These are phyloP conservation scores for Trematomus bernacchii DNA, from an alignment of 2,797 vertebrate species.

Conservation along the genomic window DNA sequence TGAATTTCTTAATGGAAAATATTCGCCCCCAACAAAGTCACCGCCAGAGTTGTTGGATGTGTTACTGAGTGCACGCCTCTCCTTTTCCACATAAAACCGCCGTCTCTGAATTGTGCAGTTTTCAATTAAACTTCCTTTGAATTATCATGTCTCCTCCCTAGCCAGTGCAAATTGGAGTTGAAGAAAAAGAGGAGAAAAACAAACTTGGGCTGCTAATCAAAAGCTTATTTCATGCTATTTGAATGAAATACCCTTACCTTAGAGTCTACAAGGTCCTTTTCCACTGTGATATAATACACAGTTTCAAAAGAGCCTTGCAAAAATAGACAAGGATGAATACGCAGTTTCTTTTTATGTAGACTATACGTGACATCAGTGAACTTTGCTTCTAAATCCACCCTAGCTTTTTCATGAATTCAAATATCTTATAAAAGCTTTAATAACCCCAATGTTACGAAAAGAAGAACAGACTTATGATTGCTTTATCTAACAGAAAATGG, in stretches of 20 bases:
- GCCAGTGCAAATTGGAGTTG: conserved; percentile 22
- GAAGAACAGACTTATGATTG: background rate
- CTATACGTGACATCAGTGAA: background rate
- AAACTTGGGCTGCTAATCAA: conserved; percentile 56
- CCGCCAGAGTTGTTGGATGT: conserved; percentile 73
- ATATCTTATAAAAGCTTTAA: conserved; percentile 1
- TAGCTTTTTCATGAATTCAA: conserved; percentile 10
- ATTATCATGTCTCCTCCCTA: conserved; percentile 41
- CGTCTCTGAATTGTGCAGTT: conserved; percentile 64
- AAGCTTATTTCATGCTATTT: conserved; percentile 58
- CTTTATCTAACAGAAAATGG: background rate
- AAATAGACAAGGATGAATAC: conserved; percentile 24
- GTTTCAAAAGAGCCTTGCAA: conserved; percentile 27
- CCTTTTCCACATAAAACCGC: conserved; percentile 84
- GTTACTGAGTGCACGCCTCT: conserved; percentile 66
- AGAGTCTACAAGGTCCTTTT: conserved; percentile 42
- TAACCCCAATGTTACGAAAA: background rate
- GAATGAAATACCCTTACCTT: conserved; percentile 58
- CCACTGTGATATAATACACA: conserved; percentile 26
- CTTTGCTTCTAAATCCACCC: conserved; percentile 16
- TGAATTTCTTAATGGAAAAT: conserved; percentile 85
- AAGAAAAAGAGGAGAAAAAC: conserved; percentile 2
- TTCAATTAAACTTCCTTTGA: conserved; percentile 59
- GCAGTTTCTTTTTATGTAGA: conserved; percentile 2
- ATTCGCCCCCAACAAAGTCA: conserved; percentile 80